Conservation (phyloP, 2,113 vertebrate genomes). For the Pholis gunnellus region DNA sequence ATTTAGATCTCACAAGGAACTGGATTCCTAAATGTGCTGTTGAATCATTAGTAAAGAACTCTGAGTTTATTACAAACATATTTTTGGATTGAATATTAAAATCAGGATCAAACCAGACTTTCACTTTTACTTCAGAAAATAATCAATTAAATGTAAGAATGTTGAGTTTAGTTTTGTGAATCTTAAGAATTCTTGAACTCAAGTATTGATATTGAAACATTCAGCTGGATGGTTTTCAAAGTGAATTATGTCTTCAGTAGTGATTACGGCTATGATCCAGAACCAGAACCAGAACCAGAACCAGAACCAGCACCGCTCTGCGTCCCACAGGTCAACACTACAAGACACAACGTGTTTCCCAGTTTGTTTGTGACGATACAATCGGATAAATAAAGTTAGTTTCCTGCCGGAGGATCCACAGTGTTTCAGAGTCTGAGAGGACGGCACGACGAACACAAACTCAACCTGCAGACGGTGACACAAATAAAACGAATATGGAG, state of each 20-base stretch:
- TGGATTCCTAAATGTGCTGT: background rate
- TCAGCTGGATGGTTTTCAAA: background rate
- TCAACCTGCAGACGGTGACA: slow-evolving; percentile 58
- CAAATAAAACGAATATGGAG: slow-evolving; percentile 72
- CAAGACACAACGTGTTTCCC: no score
- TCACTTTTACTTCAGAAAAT: background rate
- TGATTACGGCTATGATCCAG: background rate
- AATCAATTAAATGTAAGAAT: background rate
- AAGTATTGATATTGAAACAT: background rate
- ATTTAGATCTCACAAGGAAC: background rate
- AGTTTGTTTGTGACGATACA: slow-evolving; percentile 12
- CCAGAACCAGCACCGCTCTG: no score
- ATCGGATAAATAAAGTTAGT: slow-evolving; percentile 37
- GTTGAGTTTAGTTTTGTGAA: background rate
- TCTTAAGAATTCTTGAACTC: background rate
- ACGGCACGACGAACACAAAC: background rate
- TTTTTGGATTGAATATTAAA: background rate
- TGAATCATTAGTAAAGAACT: background rate
- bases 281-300: no score
- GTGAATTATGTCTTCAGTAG: background rate
- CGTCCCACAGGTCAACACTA: no score
- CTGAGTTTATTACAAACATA: no score
- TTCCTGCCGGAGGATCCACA: slow-evolving; percentile 52
- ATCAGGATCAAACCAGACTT: background rate
- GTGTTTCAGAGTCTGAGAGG: slow-evolving; percentile 52